Conservation (phyloP, 2,797 vertebrate genomes). For the Basileuterus tristriatus region DNA sequence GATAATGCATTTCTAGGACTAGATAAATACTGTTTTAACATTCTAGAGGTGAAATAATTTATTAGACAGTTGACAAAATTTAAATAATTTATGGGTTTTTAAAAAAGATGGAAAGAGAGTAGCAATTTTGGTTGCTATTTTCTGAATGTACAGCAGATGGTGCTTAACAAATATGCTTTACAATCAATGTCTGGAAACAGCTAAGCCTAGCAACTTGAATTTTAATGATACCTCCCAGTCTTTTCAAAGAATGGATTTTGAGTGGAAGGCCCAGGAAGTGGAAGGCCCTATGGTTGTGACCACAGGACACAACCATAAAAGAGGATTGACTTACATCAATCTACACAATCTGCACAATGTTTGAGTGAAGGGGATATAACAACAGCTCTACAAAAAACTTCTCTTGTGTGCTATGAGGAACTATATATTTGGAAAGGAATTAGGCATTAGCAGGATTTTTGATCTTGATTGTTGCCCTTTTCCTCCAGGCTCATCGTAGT, state of each 20-base stretch:
- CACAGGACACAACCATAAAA: background rate
- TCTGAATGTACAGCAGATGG: conserved; percentile 54
- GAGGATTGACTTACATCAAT: background rate
- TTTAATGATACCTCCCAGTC: background rate
- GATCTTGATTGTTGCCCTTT: background rate
- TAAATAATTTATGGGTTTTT: background rate
- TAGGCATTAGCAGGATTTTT: background rate
- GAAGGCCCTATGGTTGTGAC: no score
- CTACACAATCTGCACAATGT: background rate
- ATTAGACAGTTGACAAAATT: background rate
- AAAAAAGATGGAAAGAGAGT: background rate
- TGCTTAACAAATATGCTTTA: conserved; percentile 44
- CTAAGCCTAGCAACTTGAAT: background rate
- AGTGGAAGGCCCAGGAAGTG: background rate
- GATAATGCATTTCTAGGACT: background rate
- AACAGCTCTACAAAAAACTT: background rate
- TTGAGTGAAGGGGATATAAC: background rate
- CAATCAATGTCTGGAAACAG: background rate
- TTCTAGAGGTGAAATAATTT: background rate
- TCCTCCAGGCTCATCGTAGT: background rate
- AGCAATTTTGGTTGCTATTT: conserved; percentile 32
- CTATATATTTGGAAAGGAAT: background rate
- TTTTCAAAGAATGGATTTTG: background rate
- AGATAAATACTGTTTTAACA: background rate
- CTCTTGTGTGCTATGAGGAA: background rate